Evolutionary conservation across 2,797 vertebrate species (phyloP), one percentile per base, ranked within the genome.

Genomic region (Urophycis tenuis): DNA sequence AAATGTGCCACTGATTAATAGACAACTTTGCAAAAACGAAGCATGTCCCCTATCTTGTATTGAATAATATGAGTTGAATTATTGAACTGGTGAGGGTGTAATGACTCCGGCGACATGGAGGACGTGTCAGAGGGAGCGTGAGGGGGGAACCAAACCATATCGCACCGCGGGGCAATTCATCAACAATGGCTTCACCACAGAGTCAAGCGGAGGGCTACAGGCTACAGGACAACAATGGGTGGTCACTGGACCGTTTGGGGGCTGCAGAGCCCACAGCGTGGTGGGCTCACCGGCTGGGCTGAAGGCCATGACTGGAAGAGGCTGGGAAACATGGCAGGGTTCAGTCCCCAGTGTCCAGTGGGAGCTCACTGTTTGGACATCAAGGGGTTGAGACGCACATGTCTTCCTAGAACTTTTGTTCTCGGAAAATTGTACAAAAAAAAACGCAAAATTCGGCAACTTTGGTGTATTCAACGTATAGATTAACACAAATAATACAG

Each of bases 11-110:
- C 78, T 83, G 74, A 87, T 83, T 70, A 76, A 83, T 73, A 77
- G 71, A 71, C 84, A 79, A 80, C 30, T 73, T 30, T 77, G 74
- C 32, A 41, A 86, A 86, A 88, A 81, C 77, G 72, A 83, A 87
- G 85, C 74, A 81, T 79, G 74, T 79, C 86, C 76, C 49, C 79
- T 39, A 85, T 83, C 71, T 72, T 32, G 83, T 72, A 15, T 71
- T 88, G 77, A 88, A 85, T 90, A 77, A 90, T 86, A 83, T 60
- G 78, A 17, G 10, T n/a, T 84, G 75, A 89, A 89, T 90, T 81
- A 91, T 91, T 88, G 76, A 88, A 85, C 81, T 84, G 71, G 60
- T 36, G 34, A 75, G 11, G 53, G 73, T 49, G 31, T 81, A 85
- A 82, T 87, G 82, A 87, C 78, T 83, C 73, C 11, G 11, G 36